Base-by-base conservation (phyloP, 1,140 invertebrate genomes). In the Penaeus japonicus region DNA sequence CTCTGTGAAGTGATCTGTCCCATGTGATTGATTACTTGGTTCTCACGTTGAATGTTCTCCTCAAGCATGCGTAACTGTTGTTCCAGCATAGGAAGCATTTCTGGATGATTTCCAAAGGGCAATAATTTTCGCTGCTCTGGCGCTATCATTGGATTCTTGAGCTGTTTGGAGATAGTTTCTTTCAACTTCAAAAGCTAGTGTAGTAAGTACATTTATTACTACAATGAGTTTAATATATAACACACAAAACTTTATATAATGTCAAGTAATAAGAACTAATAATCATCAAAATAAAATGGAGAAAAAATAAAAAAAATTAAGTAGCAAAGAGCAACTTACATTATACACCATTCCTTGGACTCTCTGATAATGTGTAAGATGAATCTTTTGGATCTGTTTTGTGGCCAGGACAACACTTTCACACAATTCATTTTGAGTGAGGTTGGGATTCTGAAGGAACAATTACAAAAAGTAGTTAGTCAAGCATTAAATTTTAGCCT, bases 61-160 rank as follows among this genome's bases (percentile, higher is more conserved):
- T 90, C 90, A 24, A 90, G 81, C 53, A 89, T 53, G 17, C 84
- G 62, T 18, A 90, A 80, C 53, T 90, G 90, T 39, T 59, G 53
- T 35, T 90, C 90, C 24, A 89, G 70, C 83, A 86, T 59, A 4
- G 84, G 87, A 39, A 90, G 54, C 62, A 90, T 84, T 57, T 90
- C 88, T 24, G 80, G 85, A 54, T 90, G 90, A 57, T 88, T 88
- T 18, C 79, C 84, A 62, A 89, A 89, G 54, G 86, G 89, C 20
- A 90, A 53, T 10, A 85, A 84, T 35, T 86, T 86, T 22, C 87
- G 84, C 30, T 89, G 82, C 54, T 90, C 90, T n/a, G 90, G 90
- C 17, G 84, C 90, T 32, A 90, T 86, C 88, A 90, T 89, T 30
- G 90, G 90, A 55, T 90, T 90, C 81, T 90, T 90, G n/a, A 90